Evolutionary conservation across 2,888 invertebrate genomes (phyloP).

Genomic region (Orthonychiurus folsomi): DNA sequence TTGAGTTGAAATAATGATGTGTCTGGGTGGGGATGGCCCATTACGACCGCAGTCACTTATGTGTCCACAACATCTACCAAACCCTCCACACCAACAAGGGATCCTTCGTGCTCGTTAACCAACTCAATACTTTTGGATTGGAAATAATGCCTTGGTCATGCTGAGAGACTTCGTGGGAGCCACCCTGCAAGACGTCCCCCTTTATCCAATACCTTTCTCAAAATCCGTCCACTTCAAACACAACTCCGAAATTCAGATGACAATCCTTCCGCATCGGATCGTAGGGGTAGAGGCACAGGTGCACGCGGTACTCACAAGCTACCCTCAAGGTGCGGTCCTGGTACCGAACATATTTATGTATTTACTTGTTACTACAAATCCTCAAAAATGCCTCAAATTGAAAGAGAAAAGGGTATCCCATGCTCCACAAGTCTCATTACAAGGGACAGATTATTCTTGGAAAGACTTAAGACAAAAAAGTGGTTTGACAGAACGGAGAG

Average conservation of each 20-base stretch:
- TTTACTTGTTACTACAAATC: too few relatives aligned
- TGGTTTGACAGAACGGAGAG: too few relatives aligned
- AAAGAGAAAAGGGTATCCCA: too few relatives aligned
- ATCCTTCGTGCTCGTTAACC: conserved; percentile 20
- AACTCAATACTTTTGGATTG: conserved; percentile 21
- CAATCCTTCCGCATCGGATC: background rate
- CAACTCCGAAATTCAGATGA: background rate
- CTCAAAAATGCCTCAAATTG: too few relatives aligned
- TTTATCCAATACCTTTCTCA: background rate
- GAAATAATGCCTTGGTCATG: conserved; percentile 26
- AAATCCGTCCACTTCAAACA: conserved; percentile 3
- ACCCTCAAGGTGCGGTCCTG: too few relatives aligned
- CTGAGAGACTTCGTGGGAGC: conserved; percentile 20
- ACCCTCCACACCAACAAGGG: background rate
- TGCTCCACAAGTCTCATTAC: too few relatives aligned
- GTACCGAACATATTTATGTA: too few relatives aligned
- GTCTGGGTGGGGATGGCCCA: conserved; percentile 8
- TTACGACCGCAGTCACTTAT: too few relatives aligned
- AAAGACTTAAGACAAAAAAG: too few relatives aligned
- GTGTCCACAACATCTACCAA: too few relatives aligned
- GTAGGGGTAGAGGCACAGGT: background rate
- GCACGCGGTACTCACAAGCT: too few relatives aligned
- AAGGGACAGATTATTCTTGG: conserved; percentile 1
- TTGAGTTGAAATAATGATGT: conserved; percentile 17
- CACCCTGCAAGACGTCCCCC: conserved; percentile 15